These are phyloP conservation scores for Diplosoma virens DNA, from an alignment of 23 tunicate genomes.

Conservation along the genomic window DNA sequence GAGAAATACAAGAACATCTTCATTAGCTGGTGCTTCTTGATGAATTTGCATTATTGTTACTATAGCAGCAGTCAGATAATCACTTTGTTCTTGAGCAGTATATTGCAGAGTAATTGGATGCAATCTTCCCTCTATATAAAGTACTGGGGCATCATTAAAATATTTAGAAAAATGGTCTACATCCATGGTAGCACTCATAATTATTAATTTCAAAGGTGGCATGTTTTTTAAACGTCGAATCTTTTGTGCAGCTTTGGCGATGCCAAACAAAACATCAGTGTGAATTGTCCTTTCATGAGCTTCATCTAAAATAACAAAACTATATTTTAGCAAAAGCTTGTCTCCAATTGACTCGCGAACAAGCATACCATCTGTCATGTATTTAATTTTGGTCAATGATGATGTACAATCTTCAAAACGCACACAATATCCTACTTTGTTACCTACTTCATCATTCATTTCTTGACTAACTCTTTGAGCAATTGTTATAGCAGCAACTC, in stretches of 20 bases:
- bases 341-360: slow-evolving; percentile 89
- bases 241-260: slow-evolving; percentile 76
- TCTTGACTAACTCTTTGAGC: slow-evolving; percentile 86
- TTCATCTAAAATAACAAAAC: slow-evolving; percentile 77
- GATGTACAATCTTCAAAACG: slow-evolving; percentile 86
- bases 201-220: slow-evolving; percentile 44
- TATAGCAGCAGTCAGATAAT: slow-evolving; percentile 52
- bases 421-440: slow-evolving; percentile 79
- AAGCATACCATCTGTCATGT: slow-evolving; percentile 97
- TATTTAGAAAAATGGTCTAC: slow-evolving; percentile 83
- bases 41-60: slow-evolving; percentile 68
- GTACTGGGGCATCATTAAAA: slow-evolving; percentile 75
- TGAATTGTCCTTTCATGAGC: slow-evolving; percentile 94
- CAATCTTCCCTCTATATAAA: slow-evolving; percentile 84
- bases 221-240: slow-evolving; percentile 27
- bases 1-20: slow-evolving; percentile 81
- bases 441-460: slow-evolving; percentile 47
- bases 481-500: slow-evolving; percentile 93
- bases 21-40: slow-evolving; percentile 63
- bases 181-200: slow-evolving; percentile 98
- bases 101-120: slow-evolving; percentile 64
- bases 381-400: slow-evolving; percentile 66
- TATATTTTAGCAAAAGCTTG: slow-evolving; percentile 57
- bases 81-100: slow-evolving; percentile 44
- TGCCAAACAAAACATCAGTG: slow-evolving; percentile 88